phyloP scores from a whole-genome alignment of 2,113 vertebrate species.

The Falco punctatus region DNA sequence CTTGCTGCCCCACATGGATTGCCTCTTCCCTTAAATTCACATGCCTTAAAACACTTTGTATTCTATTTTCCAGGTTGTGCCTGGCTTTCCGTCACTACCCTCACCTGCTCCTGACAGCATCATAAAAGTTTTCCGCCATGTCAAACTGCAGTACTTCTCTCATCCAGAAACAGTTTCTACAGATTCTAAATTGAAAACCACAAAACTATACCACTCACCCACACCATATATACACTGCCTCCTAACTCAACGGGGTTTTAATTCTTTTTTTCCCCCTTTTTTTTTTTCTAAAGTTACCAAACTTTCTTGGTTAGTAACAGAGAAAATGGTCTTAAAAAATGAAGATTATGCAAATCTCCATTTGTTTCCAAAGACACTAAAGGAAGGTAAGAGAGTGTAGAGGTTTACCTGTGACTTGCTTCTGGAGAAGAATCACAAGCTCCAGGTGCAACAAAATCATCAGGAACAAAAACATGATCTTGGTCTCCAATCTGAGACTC shows the following conservation, averaged over 20 bases:
- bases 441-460: slow-evolving; percentile 82
- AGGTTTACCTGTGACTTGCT: slow-evolving; percentile 75
- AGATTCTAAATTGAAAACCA: slow-evolving; percentile 20
- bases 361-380: background rate
- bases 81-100: background rate
- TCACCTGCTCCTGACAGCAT: background rate
- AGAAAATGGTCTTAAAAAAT: background rate
- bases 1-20: background rate
- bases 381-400: background rate
- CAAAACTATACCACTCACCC: background rate
- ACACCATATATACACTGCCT: background rate
- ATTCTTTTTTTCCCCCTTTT: background rate
- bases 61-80: background rate
- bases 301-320: background rate
- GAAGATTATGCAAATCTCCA: background rate
- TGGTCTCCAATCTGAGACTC: slow-evolving; percentile 77
- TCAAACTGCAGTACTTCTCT: slow-evolving; percentile 10
- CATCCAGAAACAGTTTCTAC: background rate
- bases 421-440: slow-evolving; percentile 77
- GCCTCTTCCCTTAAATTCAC: background rate
- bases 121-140: background rate
- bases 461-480: slow-evolving; percentile 69
- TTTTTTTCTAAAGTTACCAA: background rate
- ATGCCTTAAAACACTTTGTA: background rate
- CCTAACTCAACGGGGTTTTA: background rate